phyloP scores from a whole-genome alignment of 2,888 invertebrate genomes.

The Melanostoma mellinum region DNA sequence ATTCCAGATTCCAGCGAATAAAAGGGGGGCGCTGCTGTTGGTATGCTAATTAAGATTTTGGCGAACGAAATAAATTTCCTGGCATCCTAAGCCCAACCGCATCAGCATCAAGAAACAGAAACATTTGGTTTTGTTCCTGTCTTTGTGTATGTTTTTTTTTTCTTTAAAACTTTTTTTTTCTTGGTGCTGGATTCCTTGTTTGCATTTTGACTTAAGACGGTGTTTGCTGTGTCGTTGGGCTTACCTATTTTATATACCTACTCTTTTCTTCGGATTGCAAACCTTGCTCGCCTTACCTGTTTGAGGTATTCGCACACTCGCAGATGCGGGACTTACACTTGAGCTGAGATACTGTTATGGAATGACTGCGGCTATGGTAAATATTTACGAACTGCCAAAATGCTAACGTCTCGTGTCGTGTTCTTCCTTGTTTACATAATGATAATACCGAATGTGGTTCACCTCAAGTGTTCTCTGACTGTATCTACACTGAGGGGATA shows the following conservation, averaged over 20 bases:
- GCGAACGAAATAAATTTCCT: conserved; percentile 67
- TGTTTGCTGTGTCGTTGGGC: conserved; percentile 1
- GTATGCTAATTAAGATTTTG: conserved; percentile 72
- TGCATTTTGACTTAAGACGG: conserved; percentile 11
- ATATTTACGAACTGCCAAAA: conserved; percentile 62
- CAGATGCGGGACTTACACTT: conserved; percentile 55
- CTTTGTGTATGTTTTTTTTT: conserved; percentile 4
- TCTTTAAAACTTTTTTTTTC: neutral
- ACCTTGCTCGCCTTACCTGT: conserved; percentile 9
- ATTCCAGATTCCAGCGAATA: conserved; percentile 50
- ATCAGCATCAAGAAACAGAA: conserved; percentile 15
- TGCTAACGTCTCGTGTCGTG: conserved; percentile 23
- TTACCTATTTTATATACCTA: conserved; percentile 8
- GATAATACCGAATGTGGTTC: conserved; percentile 29
- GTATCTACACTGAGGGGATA: neutral
- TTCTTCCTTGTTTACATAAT: conserved; percentile 41
- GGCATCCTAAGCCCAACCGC: conserved; percentile 5
- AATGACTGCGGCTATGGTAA: conserved; percentile 49
- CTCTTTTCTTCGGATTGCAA: conserved; percentile 7
- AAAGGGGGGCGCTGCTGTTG: conserved; percentile 32
- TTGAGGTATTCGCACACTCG: conserved; percentile 33
- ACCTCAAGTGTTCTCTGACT: conserved; percentile 1
- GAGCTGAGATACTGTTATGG: conserved; percentile 48
- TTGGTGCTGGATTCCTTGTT: conserved; percentile 30
- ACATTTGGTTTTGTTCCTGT: conserved; percentile 43